A percentile compares a stretch with the other conserved stretches of the same genome.
These are phyloP conservation scores for Vicugna pacos DNA, from an alignment of 2,113 vertebrate species.

Conservation along the genomic window DNA sequence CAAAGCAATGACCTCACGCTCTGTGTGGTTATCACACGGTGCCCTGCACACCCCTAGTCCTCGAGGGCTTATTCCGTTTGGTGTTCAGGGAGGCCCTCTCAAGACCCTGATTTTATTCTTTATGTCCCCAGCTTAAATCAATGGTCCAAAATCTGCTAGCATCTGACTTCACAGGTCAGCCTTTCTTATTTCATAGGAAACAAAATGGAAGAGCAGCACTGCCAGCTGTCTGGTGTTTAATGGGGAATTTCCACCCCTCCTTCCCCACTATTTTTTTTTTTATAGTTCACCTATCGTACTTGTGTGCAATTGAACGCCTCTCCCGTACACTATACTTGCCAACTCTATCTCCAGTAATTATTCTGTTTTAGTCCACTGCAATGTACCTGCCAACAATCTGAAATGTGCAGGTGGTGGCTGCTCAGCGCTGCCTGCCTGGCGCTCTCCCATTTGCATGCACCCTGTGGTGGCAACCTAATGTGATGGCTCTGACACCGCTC, in stretches of 20 bases:
- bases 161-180: conserved; percentile 72
- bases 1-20: background rate
- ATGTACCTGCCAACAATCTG: conserved; percentile 87
- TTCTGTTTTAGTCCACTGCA: conserved; percentile 82
- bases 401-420: conserved; percentile 86
- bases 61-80: background rate
- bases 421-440: conserved; percentile 47
- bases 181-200: conserved; percentile 80
- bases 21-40: background rate
- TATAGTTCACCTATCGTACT: conserved; percentile 87
- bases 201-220: conserved; percentile 83
- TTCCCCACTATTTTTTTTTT: conserved; percentile 81
- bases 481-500: conserved; percentile 51
- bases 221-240: conserved; percentile 84
- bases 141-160: conserved; percentile 72
- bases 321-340: conserved; percentile 84
- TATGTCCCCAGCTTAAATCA: conserved; percentile 45
- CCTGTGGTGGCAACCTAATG: conserved; percentile 68
- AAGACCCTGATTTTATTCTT: background rate
- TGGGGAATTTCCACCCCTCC: conserved; percentile 68
- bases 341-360: conserved; percentile 89
- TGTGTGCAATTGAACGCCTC: conserved; percentile 84
- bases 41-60: background rate
- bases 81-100: background rate
- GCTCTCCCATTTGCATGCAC: conserved; percentile 78